Evolutionary conservation across 2,888 invertebrate species (phyloP).

Genomic region (Alentia gelatinosa): DNA sequence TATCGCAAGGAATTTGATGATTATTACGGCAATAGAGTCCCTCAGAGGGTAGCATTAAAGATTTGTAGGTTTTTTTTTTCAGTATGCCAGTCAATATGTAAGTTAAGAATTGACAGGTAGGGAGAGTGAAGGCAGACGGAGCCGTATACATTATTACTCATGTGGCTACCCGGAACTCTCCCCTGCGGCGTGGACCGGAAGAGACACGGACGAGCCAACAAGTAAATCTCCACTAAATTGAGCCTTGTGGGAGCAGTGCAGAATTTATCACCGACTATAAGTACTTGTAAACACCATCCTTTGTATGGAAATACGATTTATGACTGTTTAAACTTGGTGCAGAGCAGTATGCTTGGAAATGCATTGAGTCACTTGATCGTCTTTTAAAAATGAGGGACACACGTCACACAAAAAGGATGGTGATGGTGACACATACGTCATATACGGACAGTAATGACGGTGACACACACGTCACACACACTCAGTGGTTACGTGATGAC

Average conservation of each 20-base stretch:
- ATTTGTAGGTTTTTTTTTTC: no score
- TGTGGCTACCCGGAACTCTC: not conserved
- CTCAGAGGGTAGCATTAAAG: no score
- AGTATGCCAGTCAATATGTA: no score
- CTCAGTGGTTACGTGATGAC: not conserved
- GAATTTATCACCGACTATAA: not conserved
- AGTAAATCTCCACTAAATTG: not conserved
- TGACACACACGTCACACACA: not conserved
- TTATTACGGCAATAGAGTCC: no score
- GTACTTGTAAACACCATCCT: not conserved
- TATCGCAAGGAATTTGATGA: no score
- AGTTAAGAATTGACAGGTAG: no score
- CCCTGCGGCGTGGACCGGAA: not conserved
- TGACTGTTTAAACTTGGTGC: not conserved
- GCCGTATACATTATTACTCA: not conserved
- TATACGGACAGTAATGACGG: not conserved
- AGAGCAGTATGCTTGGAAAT: not conserved
- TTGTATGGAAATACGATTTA: not conserved
- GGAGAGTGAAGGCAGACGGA: not conserved
- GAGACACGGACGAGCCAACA: not conserved
- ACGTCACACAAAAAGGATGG: not conserved
- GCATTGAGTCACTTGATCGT: not conserved
- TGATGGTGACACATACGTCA: not conserved
- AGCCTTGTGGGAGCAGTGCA: conserved; percentile 2
- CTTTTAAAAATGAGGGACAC: not conserved